Evolutionary conservation across 2,113 vertebrate species (phyloP).

Genomic region (Aegotheles bennettii): DNA sequence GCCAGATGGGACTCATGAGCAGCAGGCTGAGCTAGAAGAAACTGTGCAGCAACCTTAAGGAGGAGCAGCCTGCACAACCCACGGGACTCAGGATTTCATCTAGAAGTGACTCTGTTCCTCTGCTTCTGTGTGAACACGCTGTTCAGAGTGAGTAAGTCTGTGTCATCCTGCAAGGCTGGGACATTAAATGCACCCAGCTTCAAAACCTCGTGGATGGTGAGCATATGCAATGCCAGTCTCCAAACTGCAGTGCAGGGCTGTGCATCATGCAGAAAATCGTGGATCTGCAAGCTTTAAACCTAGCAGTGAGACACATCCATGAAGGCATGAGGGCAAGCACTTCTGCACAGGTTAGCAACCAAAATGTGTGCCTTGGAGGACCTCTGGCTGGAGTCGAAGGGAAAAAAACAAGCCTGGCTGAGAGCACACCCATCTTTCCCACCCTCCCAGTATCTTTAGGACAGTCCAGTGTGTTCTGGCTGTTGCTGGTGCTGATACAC

Average conservation of each 20-base stretch:
- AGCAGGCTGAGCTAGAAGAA: neutral
- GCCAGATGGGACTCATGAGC: neutral
- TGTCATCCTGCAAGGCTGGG: neutral
- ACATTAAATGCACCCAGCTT: neutral
- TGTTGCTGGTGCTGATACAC: neutral
- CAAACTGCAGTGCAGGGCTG: neutral
- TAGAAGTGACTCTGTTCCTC: neutral
- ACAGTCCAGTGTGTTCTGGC: neutral
- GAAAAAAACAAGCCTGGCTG: neutral
- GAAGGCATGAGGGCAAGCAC: neutral
- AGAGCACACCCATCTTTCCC: neutral
- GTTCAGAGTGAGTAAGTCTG: neutral
- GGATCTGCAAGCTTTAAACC: neutral
- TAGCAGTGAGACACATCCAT: neutral
- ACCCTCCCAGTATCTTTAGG: neutral
- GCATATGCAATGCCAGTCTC: neutral
- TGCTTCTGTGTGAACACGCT: neutral
- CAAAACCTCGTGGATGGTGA: neutral
- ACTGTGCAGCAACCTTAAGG: neutral
- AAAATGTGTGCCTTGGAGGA: neutral
- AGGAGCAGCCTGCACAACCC: neutral
- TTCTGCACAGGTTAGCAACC: neutral
- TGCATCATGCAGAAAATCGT: neutral
- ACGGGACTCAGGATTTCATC: rapidly evolving
- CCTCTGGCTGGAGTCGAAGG: neutral